Evolutionary conservation across 2,113 vertebrate genomes (phyloP).

Genomic region (Eulemur rufifrons): DNA sequence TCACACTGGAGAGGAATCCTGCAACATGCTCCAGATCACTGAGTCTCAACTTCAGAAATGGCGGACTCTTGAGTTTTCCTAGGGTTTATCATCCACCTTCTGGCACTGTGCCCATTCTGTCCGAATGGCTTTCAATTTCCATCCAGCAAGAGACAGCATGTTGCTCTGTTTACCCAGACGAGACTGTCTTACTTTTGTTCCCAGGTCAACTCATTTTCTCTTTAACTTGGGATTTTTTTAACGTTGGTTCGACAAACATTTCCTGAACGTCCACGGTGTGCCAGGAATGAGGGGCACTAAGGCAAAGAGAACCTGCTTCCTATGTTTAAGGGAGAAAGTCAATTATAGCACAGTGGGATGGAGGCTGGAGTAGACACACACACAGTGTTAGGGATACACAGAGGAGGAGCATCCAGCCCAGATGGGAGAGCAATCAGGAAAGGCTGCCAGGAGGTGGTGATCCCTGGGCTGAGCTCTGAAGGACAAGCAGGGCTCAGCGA

Average conservation of each 20-base stretch:
- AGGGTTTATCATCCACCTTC: not conserved
- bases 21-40: not conserved
- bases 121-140: not conserved
- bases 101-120: not conserved
- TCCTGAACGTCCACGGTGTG: not conserved
- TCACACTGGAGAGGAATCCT: not conserved
- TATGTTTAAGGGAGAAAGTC: not conserved
- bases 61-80: not conserved
- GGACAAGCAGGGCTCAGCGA: not conserved
- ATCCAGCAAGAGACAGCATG: not conserved
- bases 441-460: not conserved
- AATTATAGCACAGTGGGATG: not conserved
- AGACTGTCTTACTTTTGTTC: not conserved
- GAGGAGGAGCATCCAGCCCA: not conserved
- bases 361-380: not conserved
- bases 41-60: not conserved
- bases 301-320: not conserved
- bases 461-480: not conserved
- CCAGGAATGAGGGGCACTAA: not conserved
- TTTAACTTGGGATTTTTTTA: not conserved
- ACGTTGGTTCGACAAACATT: not conserved
- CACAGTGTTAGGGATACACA: not conserved
- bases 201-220: not conserved
- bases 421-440: not conserved
- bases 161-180: not conserved